phyloP scores from a whole-genome alignment of 2,888 invertebrate species.

The Hypolimnas misippus region DNA sequence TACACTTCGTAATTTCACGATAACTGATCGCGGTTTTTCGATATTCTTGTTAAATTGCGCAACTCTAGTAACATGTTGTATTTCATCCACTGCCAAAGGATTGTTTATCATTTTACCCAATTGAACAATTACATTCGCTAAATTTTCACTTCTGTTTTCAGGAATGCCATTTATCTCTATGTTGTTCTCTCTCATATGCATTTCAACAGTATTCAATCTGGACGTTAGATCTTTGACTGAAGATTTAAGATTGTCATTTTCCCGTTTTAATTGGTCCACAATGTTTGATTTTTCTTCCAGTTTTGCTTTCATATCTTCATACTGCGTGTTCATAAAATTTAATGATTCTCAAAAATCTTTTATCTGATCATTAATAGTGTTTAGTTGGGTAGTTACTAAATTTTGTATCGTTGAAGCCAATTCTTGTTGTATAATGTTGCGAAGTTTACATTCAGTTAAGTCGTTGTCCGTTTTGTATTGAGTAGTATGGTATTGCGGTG shows the following conservation, averaged over 20 bases:
- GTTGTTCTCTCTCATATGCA: background rate
- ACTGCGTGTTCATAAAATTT: slow-evolving; percentile 19
- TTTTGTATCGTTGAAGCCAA: background rate
- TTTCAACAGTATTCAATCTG: slow-evolving; percentile 24
- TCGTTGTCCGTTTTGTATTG: background rate
- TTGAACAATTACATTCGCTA: background rate
- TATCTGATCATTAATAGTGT: slow-evolving; percentile 5
- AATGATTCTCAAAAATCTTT: slow-evolving; percentile 11
- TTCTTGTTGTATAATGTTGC: slow-evolving; percentile 13
- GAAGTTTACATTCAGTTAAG: slow-evolving; percentile 3
- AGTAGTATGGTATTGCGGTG: background rate
- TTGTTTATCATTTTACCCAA: background rate
- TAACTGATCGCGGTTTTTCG: background rate
- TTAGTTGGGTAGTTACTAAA: slow-evolving; percentile 1
- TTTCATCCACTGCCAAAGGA: background rate
- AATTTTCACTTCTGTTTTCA: slow-evolving; percentile 6
- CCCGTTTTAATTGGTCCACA: slow-evolving; percentile 27
- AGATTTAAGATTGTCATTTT: slow-evolving; percentile 9
- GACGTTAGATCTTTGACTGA: slow-evolving; percentile 12
- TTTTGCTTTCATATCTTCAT: slow-evolving; percentile 24
- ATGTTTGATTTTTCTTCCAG: slow-evolving; percentile 22
- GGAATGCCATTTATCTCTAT: slow-evolving; percentile 7
- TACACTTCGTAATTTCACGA: background rate
- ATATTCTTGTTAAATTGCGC: background rate
- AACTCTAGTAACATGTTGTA: background rate